A percentile compares a stretch with the other conserved stretches of the same genome.
phyloP scores from a whole-genome alignment of 1,140 invertebrate species.

The Drosophila nikananu region DNA sequence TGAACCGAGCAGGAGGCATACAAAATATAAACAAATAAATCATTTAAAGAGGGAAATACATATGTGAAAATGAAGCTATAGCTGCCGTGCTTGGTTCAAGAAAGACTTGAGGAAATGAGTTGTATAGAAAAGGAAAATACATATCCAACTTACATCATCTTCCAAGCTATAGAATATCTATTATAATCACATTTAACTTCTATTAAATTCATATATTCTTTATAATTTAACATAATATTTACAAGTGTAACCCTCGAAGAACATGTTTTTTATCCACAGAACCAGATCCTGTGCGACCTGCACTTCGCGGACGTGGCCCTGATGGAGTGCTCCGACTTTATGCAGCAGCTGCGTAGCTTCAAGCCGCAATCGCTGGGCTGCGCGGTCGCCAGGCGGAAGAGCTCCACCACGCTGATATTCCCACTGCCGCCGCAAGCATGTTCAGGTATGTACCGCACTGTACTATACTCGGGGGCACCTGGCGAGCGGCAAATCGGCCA shows the following conservation, averaged over 20 bases:
- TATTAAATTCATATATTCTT: neutral
- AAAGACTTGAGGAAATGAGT: too few relatives aligned
- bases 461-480: conserved; percentile 16
- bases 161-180: too few relatives aligned
- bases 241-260: neutral
- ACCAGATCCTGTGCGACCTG: conserved; percentile 85
- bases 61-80: neutral
- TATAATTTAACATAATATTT: neutral
- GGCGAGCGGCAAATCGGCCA: conserved; percentile 15
- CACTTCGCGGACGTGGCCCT: conserved; percentile 93
- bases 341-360: conserved; percentile 97
- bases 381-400: conserved; percentile 95
- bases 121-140: neutral
- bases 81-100: neutral
- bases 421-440: conserved; percentile 96
- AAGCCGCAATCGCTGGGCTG: conserved; percentile 97
- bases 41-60: conserved; percentile 13
- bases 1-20: neutral
- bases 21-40: conserved; percentile 24
- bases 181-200: neutral
- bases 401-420: conserved; percentile 97
- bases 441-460: conserved; percentile 89
- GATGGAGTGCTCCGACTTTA: conserved; percentile 98
- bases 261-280: conserved; percentile 51
- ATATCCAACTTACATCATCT: neutral